These are phyloP conservation scores for Oncorhynchus keta DNA, from an alignment of 2,113 vertebrate species.

Conservation along the genomic window DNA sequence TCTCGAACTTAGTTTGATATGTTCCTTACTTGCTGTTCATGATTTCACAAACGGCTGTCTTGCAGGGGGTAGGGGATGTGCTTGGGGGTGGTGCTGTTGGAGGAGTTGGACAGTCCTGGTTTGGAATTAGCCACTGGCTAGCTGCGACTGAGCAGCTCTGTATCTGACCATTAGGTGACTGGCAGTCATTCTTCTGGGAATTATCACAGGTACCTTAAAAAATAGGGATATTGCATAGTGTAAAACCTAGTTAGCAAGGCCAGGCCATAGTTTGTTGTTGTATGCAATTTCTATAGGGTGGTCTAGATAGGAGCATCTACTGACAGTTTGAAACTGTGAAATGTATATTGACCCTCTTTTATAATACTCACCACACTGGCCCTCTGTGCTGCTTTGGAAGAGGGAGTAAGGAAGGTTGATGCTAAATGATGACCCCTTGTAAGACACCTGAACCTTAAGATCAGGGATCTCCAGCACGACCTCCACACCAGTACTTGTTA, in stretches of 20 bases:
- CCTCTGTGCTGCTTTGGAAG: slow-evolving; percentile 85
- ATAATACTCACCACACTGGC: slow-evolving; percentile 85
- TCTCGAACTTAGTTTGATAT: background rate
- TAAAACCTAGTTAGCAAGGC: background rate
- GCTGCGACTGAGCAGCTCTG: slow-evolving; percentile 74
- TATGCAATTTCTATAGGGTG: background rate
- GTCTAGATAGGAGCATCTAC: background rate
- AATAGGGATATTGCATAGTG: background rate
- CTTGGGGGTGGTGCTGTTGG: background rate
- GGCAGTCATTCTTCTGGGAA: slow-evolving; percentile 80
- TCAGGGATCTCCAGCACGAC: slow-evolving; percentile 73
- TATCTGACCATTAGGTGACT: slow-evolving; percentile 69
- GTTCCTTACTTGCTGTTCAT: slow-evolving; percentile 79
- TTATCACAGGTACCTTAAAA: slow-evolving; percentile 86
- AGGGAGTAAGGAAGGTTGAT: slow-evolving; percentile 78
- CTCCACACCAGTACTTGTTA: slow-evolving; percentile 75
- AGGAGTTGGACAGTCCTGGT: slow-evolving; percentile 47
- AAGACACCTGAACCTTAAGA: slow-evolving; percentile 72
- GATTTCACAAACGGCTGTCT: slow-evolving; percentile 70
- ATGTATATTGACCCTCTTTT: background rate
- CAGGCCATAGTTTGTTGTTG: background rate
- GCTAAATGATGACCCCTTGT: slow-evolving; percentile 74
- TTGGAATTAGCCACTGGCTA: slow-evolving; percentile 71
- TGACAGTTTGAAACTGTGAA: background rate
- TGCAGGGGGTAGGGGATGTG: slow-evolving; percentile 42